These are phyloP conservation scores for Trilocha varians DNA, from an alignment of 2,888 invertebrate species.

Conservation along the genomic window DNA sequence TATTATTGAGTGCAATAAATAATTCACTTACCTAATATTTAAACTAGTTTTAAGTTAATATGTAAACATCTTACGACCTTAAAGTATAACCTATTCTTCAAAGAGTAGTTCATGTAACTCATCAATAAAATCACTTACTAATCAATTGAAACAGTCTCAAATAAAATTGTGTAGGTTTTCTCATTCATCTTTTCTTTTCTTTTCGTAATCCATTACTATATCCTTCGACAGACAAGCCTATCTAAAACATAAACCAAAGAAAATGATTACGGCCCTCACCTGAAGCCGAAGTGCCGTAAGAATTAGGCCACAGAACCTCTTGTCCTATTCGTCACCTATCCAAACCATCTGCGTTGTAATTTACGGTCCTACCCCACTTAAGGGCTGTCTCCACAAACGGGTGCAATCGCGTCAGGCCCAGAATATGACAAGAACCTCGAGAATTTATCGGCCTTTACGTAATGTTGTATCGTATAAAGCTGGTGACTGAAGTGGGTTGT, in stretches of 20 bases:
- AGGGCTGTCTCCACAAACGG: neutral
- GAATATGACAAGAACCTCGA: slow-evolving; percentile 12
- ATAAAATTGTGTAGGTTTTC: too few species aligned
- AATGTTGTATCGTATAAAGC: neutral
- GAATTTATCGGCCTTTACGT: slow-evolving; percentile 4
- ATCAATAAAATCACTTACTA: too few species aligned
- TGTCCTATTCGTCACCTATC: slow-evolving; percentile 36
- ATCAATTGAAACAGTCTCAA: too few species aligned
- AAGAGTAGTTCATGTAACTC: too few species aligned
- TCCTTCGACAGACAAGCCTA: too few species aligned
- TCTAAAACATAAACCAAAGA: neutral
- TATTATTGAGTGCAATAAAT: too few species aligned
- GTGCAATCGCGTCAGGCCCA: slow-evolving; percentile 27
- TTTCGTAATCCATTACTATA: too few species aligned
- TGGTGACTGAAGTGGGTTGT: slow-evolving; percentile 2
- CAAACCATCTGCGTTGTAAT: slow-evolving; percentile 30
- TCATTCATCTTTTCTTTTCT: too few species aligned
- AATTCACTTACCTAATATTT: too few species aligned
- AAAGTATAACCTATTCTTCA: too few species aligned
- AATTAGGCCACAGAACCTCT: slow-evolving; percentile 10
- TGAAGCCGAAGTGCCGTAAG: slow-evolving; percentile 4
- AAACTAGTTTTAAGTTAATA: too few species aligned
- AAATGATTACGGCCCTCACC: neutral
- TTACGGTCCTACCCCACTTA: slow-evolving; percentile 17
- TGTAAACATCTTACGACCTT: too few species aligned